These are phyloP conservation scores for Nymphalis c-album DNA, from an alignment of 2,888 invertebrate genomes.

Conservation along the genomic window DNA sequence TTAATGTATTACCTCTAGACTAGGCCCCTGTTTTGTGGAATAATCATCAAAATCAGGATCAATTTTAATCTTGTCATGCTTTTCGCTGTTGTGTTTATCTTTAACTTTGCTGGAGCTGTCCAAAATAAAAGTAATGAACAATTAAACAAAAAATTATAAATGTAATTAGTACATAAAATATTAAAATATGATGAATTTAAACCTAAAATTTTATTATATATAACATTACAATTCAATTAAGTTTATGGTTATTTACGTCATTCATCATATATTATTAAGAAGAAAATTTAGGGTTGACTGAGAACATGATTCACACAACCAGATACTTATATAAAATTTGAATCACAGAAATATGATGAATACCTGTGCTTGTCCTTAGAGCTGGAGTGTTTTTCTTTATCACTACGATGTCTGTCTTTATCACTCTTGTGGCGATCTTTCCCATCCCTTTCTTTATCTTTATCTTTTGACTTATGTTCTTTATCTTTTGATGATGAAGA, in stretches of 20 bases:
- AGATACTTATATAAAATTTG: conserved; percentile 11
- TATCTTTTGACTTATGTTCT: conserved; percentile 70
- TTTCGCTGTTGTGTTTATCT: conserved; percentile 65
- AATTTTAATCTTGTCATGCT: conserved; percentile 59
- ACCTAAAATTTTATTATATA: too few relatives aligned
- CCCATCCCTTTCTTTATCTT: conserved; percentile 48
- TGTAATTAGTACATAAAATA: neutral
- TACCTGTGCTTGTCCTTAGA: conserved; percentile 83
- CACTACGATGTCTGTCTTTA: conserved; percentile 71
- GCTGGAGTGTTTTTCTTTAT: conserved; percentile 72
- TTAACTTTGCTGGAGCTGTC: conserved; percentile 50
- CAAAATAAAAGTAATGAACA: neutral
- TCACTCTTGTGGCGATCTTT: conserved; percentile 58
- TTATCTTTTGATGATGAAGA: conserved; percentile 68
- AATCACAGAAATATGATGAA: neutral
- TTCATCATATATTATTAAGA: too few relatives aligned
- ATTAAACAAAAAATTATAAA: neutral
- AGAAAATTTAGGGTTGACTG: neutral
- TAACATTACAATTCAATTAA: too few relatives aligned
- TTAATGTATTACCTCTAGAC: conserved; percentile 51
- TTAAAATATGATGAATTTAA: neutral
- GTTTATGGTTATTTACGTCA: too few relatives aligned
- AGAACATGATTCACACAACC: neutral
- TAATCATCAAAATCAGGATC: conserved; percentile 54
- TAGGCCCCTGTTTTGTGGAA: conserved; percentile 69